Base-by-base conservation (phyloP, 2,113 vertebrate genomes). In the Peucedramus taeniatus region DNA sequence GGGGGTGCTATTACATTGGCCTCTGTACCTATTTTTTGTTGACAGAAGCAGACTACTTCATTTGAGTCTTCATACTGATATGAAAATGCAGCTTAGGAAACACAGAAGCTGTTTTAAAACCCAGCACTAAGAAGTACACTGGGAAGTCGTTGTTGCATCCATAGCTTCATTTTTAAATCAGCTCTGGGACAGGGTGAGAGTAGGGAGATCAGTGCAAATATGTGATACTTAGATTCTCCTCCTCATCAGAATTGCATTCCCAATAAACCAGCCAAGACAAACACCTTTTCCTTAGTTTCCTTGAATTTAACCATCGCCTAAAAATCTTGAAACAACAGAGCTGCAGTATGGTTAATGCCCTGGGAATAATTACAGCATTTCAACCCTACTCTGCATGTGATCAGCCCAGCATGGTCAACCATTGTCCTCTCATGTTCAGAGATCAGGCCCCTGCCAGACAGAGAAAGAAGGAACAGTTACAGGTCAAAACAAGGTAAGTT, bases 211-310 rank as follows among this genome's bases (percentile, higher is more conserved):
- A 72, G 47, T 75, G 65, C 47, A 68, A 77, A 42, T 30, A 47
- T 2, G 5, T 76, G 69, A 87, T 86, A 93, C 87, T 93, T 77
- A 60, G 92, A 83, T 89, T 94, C 69, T 91, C 56, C 56, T 66
- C 72, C 78, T 91, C 79, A 87, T 77, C 40, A 91, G 13, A 30
- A 90, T 47, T 95, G 54, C 65, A 83, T 93, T 93, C 86, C 74
- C 65, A 95, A 94, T 86, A 97, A 93, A 94, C 94, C 74, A 96
- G n/a, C 69, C 75, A 95, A 80, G 90, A 94, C 9, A 75, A 93
- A 75, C 91, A 77, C 49, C 74, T 96, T 94, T 90, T 90, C 93
- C 91, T 96, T 89, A 86, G 64, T 91, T 94, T 92, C 83, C 71
- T 63, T 90, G 79, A 82, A 74, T 95, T 96, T 69, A 95, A 69